A percentile compares a stretch with the other conserved stretches of the same genome.
These are phyloP conservation scores for Drosophila paulistorum DNA, from an alignment of 1,140 invertebrate species.

Conservation along the genomic window DNA sequence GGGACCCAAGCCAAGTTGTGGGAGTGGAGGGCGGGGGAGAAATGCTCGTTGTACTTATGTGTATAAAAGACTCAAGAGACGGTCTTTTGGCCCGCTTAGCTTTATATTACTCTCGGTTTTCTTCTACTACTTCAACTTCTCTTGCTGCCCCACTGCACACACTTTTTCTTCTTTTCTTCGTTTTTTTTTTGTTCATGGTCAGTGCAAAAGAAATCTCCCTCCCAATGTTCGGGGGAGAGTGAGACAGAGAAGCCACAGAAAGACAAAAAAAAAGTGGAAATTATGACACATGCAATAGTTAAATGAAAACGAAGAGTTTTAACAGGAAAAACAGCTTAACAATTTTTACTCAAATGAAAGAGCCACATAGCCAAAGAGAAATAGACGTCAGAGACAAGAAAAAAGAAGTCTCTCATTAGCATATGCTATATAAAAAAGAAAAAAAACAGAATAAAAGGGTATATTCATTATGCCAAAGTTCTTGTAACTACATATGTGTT, in stretches of 20 bases:
- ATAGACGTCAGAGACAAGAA: slow-evolving; percentile 1
- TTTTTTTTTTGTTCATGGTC: slow-evolving; percentile 40
- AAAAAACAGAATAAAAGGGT: slow-evolving; percentile 28
- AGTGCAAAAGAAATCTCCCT: neutral
- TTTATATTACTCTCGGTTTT: slow-evolving; percentile 59
- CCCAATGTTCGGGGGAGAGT: neutral
- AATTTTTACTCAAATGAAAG: slow-evolving; percentile 2
- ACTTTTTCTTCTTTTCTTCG: slow-evolving; percentile 34
- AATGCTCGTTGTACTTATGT: slow-evolving; percentile 31
- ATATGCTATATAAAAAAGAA: slow-evolving; percentile 62
- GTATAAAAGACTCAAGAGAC: slow-evolving; percentile 29
- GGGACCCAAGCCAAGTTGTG: neutral
- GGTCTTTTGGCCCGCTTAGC: slow-evolving; percentile 45
- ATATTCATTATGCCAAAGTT: neutral
- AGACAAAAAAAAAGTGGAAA: slow-evolving; percentile 27
- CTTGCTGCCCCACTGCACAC: slow-evolving; percentile 53
- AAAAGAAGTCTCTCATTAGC: slow-evolving; percentile 67
- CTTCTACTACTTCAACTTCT: slow-evolving; percentile 37
- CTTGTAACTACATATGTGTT: neutral
- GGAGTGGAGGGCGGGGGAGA: neutral
- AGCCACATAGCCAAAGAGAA: neutral
- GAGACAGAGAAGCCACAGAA: neutral
- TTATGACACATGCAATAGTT: slow-evolving; percentile 67
- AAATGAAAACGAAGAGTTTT: slow-evolving; percentile 4
- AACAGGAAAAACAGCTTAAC: slow-evolving; percentile 10